These are phyloP conservation scores for Arctopsyche grandis DNA, from an alignment of 1,140 invertebrate species.

Conservation along the genomic window DNA sequence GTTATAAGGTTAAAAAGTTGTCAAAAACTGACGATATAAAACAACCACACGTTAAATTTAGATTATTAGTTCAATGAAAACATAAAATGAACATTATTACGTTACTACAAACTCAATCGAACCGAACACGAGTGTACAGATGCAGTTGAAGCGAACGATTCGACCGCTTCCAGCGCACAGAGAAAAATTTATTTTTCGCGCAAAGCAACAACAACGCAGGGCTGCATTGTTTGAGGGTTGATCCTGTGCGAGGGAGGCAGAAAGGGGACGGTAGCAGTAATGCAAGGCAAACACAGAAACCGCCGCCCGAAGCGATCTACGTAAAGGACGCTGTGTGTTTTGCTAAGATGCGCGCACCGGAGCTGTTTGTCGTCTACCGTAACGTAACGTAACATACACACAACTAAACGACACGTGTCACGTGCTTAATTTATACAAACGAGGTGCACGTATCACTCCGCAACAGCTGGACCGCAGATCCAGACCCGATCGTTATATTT, in stretches of 20 bases:
- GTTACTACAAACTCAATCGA: too few species aligned
- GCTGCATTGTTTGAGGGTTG: conserved; percentile 29
- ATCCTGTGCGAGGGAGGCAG: conserved; percentile 1
- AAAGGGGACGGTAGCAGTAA: neutral
- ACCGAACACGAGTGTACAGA: too few species aligned
- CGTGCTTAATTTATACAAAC: too few species aligned
- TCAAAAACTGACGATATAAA: too few species aligned
- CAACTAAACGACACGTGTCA: neutral
- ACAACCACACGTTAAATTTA: too few species aligned
- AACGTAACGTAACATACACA: neutral
- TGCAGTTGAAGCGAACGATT: neutral
- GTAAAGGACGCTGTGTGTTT: conserved; percentile 6
- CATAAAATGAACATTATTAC: too few species aligned
- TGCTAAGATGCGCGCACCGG: conserved; percentile 1
- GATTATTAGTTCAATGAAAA: too few species aligned
- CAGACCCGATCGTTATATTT: too few species aligned
- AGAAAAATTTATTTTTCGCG: neutral
- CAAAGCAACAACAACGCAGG: neutral
- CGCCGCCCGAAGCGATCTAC: conserved; percentile 27
- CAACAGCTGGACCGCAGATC: too few species aligned
- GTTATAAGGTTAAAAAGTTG: too few species aligned
- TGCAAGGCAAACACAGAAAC: conserved; percentile 44
- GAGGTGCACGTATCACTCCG: too few species aligned
- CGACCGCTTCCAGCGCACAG: neutral
- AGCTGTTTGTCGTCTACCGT: neutral